phyloP scores from a whole-genome alignment of 2,113 vertebrate species.

The Numenius arquata region DNA sequence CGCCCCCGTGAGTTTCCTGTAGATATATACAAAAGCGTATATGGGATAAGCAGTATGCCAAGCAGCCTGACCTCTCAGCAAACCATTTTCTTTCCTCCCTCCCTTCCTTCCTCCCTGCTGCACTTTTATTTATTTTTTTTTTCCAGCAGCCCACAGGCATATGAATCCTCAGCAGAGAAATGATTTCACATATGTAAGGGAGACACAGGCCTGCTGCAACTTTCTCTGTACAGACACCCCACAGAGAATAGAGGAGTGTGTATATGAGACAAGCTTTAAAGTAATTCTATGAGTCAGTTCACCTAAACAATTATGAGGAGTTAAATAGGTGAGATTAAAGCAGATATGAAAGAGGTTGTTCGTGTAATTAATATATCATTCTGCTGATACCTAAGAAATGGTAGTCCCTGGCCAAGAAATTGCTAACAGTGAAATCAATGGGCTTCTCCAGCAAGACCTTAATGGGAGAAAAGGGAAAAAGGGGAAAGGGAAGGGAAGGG shows the following conservation, averaged over 20 bases:
- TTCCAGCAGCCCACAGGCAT: background rate
- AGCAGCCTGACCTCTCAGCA: rapidly evolving
- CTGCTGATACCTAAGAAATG: background rate
- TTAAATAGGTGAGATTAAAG: background rate
- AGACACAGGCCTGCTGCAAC: background rate
- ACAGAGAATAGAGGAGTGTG: background rate
- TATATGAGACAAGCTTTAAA: background rate
- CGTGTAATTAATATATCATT: background rate
- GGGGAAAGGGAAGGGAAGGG: too few relatives aligned
- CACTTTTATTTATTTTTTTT: background rate
- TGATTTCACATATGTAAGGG: background rate
- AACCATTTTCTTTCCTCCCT: background rate
- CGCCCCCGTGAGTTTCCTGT: background rate
- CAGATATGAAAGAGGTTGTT: background rate
- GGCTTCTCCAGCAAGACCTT: background rate
- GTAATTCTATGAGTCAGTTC: background rate
- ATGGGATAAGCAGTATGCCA: background rate
- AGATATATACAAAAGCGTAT: background rate
- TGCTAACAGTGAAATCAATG: background rate
- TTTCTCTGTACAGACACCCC: background rate
- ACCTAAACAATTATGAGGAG: background rate
- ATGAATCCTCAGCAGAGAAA: background rate
- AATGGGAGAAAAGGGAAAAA: too few relatives aligned
- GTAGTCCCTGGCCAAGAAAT: background rate
- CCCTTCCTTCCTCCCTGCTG: background rate